These are phyloP conservation scores for Brachirus orientalis DNA, from an alignment of 2,113 vertebrate species.

Conservation along the genomic window DNA sequence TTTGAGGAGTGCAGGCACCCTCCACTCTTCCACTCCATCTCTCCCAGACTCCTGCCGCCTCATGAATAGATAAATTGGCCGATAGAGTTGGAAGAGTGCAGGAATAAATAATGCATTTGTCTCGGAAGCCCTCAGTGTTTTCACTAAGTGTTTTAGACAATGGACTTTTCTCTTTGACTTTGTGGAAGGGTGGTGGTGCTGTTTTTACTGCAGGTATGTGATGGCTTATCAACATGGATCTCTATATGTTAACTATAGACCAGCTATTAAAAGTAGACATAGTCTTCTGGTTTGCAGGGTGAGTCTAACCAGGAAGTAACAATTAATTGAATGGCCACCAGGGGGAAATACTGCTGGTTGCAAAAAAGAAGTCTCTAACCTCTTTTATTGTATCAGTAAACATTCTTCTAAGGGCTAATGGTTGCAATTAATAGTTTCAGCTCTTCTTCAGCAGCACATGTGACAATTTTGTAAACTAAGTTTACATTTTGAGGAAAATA, in stretches of 20 bases:
- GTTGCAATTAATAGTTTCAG: too few relatives aligned
- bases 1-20: constrained; percentile 33
- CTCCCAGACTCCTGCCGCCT: constrained; percentile 36
- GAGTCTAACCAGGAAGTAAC: too few relatives aligned
- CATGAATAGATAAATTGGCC: constrained; percentile 64
- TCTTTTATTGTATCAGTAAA: too few relatives aligned
- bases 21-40: constrained; percentile 5
- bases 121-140: constrained; percentile 27
- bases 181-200: not conserved
- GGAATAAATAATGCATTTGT: constrained; percentile 55
- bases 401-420: too few relatives aligned
- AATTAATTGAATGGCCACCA: too few relatives aligned
- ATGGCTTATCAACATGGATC: not conserved
- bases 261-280: not conserved
- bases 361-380: too few relatives aligned
- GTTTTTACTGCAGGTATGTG: not conserved
- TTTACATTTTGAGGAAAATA: too few relatives aligned
- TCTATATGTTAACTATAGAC: too few relatives aligned
- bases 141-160: constrained; percentile 19
- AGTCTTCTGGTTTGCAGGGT: too few relatives aligned
- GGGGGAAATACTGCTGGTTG: too few relatives aligned
- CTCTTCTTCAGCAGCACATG: too few relatives aligned
- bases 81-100: constrained; percentile 22
- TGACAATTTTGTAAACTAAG: too few relatives aligned
- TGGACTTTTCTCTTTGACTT: not conserved